Conservation (phyloP, 1,140 invertebrate genomes). For the Conopomorpha cramerella region DNA sequence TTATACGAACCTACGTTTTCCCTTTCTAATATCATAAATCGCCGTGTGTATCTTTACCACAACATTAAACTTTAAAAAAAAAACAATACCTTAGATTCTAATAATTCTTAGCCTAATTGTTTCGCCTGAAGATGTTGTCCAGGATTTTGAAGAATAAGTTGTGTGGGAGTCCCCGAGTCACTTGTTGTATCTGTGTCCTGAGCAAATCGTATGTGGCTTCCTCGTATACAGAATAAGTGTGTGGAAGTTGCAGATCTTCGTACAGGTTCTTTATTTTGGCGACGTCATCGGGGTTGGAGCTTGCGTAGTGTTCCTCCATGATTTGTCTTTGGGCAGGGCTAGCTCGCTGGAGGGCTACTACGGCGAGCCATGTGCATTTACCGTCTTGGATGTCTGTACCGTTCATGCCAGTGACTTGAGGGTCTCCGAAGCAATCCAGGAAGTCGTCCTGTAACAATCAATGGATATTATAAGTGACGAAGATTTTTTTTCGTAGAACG, state of each 20-base stretch:
- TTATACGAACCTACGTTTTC: too few species aligned
- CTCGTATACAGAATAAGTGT: constrained; percentile 83
- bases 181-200: constrained; percentile 82
- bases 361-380: constrained; percentile 95
- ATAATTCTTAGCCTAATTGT: too few species aligned
- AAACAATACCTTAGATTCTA: too few species aligned
- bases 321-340: constrained; percentile 74
- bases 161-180: constrained; percentile 81
- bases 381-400: constrained; percentile 93
- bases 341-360: constrained; percentile 83
- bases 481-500: too few species aligned
- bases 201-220: constrained; percentile 84
- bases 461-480: too few species aligned
- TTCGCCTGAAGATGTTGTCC: constrained; percentile 77
- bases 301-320: constrained; percentile 83
- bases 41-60: too few species aligned
- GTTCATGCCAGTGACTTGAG: constrained; percentile 82
- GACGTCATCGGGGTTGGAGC: constrained; percentile 69
- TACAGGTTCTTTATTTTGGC: constrained; percentile 79
- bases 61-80: too few species aligned
- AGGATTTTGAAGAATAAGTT: constrained; percentile 82
- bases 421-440: constrained; percentile 91
- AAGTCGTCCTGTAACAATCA: constrained; percentile 83
- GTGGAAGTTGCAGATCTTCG: constrained; percentile 75
- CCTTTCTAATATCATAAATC: too few species aligned